Conservation (phyloP, 2,797 vertebrate species). For the Sphenodon punctatus region DNA sequence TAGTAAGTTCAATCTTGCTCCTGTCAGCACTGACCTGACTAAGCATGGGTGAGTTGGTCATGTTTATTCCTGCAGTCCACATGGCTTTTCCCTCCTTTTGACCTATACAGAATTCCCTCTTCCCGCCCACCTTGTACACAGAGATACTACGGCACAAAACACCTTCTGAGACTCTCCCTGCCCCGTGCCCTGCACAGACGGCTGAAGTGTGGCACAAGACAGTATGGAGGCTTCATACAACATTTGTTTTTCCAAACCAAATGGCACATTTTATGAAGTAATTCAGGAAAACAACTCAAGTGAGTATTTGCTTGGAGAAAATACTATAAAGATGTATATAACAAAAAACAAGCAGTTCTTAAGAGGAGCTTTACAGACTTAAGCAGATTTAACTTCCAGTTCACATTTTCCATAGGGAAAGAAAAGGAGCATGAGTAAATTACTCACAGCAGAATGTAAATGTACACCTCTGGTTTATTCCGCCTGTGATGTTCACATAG, state of each 20-base stretch:
- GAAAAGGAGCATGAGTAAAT: neutral
- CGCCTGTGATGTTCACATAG: neutral
- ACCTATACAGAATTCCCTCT: neutral
- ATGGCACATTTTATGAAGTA: neutral
- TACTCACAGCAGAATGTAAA: constrained; percentile 18
- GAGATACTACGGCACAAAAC: neutral
- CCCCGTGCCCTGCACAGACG: neutral
- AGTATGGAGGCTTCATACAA: constrained; percentile 8
- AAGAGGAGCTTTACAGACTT: neutral
- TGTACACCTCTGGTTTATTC: neutral
- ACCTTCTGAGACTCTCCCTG: neutral
- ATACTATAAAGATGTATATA: no score
- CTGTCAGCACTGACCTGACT: no score
- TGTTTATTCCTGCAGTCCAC: no score
- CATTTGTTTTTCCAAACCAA: constrained; percentile 4
- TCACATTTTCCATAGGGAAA: accelerated
- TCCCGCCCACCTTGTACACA: neutral
- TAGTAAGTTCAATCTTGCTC: no score
- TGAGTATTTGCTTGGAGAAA: no score
- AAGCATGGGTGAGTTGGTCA: no score
- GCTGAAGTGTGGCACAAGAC: constrained; percentile 9
- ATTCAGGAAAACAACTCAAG: no score
- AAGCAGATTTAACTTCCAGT: neutral
- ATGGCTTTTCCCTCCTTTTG: no score
- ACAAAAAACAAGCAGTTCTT: neutral